Evolutionary conservation across 2,113 vertebrate species (phyloP).

Genomic region (Aix galericulata): DNA sequence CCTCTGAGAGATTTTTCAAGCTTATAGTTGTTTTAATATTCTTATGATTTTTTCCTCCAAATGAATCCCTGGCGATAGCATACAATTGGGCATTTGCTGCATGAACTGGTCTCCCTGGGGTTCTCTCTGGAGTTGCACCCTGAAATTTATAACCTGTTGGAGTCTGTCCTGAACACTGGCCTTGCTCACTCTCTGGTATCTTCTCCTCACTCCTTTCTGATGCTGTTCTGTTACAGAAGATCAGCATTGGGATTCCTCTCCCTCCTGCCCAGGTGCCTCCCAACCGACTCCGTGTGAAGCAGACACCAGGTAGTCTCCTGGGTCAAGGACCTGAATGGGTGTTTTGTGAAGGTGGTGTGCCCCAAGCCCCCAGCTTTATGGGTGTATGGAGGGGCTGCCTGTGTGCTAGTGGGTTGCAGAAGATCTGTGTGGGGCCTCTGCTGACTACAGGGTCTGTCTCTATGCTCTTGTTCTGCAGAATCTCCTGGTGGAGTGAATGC

Average conservation of each 20-base stretch:
- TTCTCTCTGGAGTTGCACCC: neutral
- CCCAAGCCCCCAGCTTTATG: neutral
- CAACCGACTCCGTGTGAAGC: neutral
- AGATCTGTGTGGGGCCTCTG: neutral
- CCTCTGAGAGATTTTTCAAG: neutral
- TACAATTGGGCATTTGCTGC: neutral
- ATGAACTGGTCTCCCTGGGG: neutral
- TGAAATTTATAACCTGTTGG: neutral
- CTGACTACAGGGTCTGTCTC: neutral
- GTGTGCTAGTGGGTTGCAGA: neutral
- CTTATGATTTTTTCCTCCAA: neutral
- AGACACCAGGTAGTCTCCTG: slow-evolving; percentile 16
- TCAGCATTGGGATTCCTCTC: slow-evolving; percentile 58
- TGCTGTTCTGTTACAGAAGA: slow-evolving; percentile 43
- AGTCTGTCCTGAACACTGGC: neutral
- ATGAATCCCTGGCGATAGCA: neutral
- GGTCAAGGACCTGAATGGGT: neutral
- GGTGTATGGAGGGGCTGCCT: rapidly evolving
- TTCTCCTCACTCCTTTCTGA: neutral
- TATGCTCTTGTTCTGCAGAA: slow-evolving; percentile 11
- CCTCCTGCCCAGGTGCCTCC: slow-evolving; percentile 70
- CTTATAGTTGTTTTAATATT: neutral
- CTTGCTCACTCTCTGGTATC: neutral
- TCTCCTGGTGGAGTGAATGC: neutral
- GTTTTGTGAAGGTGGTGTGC: neutral